Evolutionary conservation across 2,797 vertebrate genomes (phyloP).

Genomic region (Phalanger gymnotis): DNA sequence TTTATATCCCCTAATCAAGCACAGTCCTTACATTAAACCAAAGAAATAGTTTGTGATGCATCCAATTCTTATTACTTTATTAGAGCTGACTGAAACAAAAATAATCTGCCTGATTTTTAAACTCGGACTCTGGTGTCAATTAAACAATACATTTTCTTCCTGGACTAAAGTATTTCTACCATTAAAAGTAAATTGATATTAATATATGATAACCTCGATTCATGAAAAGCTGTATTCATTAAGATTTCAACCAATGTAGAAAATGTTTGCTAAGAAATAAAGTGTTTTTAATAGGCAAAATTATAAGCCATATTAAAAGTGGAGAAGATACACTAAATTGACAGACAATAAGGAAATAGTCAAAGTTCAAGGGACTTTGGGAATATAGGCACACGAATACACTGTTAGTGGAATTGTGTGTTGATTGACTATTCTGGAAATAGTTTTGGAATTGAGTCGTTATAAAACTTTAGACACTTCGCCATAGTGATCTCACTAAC

Average conservation of each 20-base stretch:
- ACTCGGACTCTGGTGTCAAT: constrained; percentile 25
- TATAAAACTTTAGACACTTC: not conserved
- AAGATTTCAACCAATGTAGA: constrained; percentile 58
- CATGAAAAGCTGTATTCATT: constrained; percentile 40
- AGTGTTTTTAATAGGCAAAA: not conserved
- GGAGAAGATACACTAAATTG: not conserved
- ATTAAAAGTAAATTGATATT: constrained; percentile 12
- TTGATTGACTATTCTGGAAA: not conserved
- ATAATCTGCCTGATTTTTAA: constrained; percentile 53
- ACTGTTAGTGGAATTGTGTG: not conserved
- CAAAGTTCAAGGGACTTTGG: not conserved
- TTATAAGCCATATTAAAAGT: not conserved
- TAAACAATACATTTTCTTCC: constrained; percentile 1
- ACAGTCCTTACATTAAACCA: constrained; percentile 52
- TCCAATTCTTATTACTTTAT: constrained; percentile 60
- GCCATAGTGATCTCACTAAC: not conserved
- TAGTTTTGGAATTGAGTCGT: not conserved
- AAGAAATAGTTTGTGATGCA: constrained; percentile 59
- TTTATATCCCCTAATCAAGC: constrained; percentile 77
- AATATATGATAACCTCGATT: constrained; percentile 43
- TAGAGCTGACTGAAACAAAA: constrained; percentile 65
- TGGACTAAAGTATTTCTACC: constrained; percentile 14
- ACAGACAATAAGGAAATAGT: not conserved
- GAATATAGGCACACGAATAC: not conserved
- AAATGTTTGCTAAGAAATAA: not conserved